These are phyloP conservation scores for Dufourea novaeangliae DNA, from an alignment of 1,140 invertebrate species.

Conservation along the genomic window DNA sequence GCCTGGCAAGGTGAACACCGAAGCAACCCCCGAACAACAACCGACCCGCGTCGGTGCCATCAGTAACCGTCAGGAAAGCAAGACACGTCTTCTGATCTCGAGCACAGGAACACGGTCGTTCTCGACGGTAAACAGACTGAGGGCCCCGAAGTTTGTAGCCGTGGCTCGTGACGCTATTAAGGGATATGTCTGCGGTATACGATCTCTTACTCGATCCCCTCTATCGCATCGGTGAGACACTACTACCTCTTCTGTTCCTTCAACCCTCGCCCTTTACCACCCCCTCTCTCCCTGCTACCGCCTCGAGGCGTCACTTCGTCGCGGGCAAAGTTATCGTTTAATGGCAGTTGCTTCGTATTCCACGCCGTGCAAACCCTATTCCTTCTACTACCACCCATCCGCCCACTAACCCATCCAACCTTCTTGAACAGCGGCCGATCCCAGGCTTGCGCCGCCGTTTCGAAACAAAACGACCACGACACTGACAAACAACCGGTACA, in stretches of 20 bases:
- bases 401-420: neutral
- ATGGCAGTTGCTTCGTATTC: conserved; percentile 3
- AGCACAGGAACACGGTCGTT: conserved; percentile 26
- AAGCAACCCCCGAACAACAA: neutral
- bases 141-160: conserved; percentile 32
- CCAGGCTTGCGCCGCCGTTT: neutral
- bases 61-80: conserved; percentile 32
- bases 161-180: conserved; percentile 40
- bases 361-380: neutral
- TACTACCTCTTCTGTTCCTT: neutral
- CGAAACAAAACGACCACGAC: conserved; percentile 8
- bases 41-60: neutral
- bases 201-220: conserved; percentile 27
- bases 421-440: no score
- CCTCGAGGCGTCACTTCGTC: conserved; percentile 4
- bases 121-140: conserved; percentile 44
- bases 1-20: neutral
- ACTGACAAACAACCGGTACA: conserved; percentile 10
- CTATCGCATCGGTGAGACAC: neutral
- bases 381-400: neutral
- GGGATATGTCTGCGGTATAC: conserved; percentile 28
- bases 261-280: no score
- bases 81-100: conserved; percentile 28
- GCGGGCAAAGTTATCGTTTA: conserved; percentile 11
- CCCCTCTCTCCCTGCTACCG: neutral